phyloP scores from a whole-genome alignment of 2,888 invertebrate species.

The Coecobrya sp. region DNA sequence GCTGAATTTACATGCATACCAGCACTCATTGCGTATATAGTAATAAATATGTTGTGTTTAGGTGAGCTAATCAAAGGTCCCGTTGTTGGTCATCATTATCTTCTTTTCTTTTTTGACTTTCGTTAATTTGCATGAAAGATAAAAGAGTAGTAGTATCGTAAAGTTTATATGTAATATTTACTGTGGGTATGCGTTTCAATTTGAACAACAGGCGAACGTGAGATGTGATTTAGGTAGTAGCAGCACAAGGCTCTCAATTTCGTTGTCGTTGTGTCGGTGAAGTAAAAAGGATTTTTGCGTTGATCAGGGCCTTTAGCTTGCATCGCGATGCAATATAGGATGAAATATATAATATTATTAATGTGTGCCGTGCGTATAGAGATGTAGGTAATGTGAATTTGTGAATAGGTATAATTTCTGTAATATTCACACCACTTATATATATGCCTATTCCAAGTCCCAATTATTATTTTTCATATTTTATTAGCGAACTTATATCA shows the following conservation, averaged over 20 bases:
- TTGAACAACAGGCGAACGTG: constrained; percentile 2
- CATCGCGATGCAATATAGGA: neutral
- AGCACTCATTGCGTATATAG: neutral
- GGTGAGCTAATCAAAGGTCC: constrained; percentile 24
- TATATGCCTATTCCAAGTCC: constrained; percentile 19
- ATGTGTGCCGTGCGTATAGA: neutral
- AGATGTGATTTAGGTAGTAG: neutral
- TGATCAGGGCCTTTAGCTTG: neutral
- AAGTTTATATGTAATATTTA: neutral
- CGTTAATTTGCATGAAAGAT: constrained; percentile 45
- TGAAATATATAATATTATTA: neutral
- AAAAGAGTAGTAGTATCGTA: neutral
- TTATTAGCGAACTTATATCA: constrained; percentile 42
- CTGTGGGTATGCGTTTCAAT: neutral
- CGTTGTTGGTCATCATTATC: constrained; percentile 35
- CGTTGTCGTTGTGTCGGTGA: constrained; percentile 23
- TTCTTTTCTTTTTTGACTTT: constrained; percentile 33
- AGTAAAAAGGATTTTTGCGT: neutral
- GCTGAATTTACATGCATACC: constrained; percentile 19
- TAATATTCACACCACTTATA: neutral
- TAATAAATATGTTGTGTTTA: neutral
- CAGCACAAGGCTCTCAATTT: constrained; percentile 26
- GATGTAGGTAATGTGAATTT: neutral
- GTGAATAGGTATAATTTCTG: neutral
- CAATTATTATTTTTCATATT: constrained; percentile 9